These are phyloP conservation scores for Psix sp. DNA, from an alignment of 1,140 invertebrate species.

Conservation along the genomic window DNA sequence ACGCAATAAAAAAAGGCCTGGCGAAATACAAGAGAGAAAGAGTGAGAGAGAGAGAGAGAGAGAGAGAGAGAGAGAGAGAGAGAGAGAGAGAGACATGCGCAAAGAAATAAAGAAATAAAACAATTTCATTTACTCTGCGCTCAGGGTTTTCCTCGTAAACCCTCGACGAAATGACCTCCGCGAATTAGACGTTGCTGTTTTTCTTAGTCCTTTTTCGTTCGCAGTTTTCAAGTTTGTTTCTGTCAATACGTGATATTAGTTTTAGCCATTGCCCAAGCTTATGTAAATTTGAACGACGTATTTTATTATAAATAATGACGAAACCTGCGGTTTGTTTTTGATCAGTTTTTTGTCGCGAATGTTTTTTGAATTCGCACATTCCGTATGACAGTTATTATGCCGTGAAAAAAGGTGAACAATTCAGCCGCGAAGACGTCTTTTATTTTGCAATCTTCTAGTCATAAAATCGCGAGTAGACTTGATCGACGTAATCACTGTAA, in stretches of 20 bases:
- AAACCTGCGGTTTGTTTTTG: too few species aligned
- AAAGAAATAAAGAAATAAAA: slow-evolving; percentile 47
- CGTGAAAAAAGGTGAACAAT: slow-evolving; percentile 9
- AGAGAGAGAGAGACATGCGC: slow-evolving; percentile 11
- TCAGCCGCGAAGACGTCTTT: background rate
- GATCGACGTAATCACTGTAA: slow-evolving; percentile 31
- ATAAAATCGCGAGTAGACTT: slow-evolving; percentile 30
- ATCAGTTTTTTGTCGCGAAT: too few species aligned
- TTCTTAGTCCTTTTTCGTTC: slow-evolving; percentile 2
- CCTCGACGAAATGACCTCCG: slow-evolving; percentile 43
- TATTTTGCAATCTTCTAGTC: slow-evolving; percentile 17
- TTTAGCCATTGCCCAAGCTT: too few species aligned
- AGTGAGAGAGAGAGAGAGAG: background rate
- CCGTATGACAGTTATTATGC: background rate
- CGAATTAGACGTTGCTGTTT: slow-evolving; percentile 25
- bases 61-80: background rate
- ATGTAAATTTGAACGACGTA: too few species aligned
- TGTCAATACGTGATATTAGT: too few species aligned
- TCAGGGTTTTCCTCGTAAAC: slow-evolving; percentile 45
- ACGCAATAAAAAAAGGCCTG: slow-evolving; percentile 38
- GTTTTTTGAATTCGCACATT: too few species aligned
- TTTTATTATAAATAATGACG: too few species aligned
- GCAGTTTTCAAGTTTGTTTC: background rate
- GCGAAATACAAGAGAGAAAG: background rate
- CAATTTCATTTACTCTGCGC: slow-evolving; percentile 56